phyloP scores from a whole-genome alignment of 2,888 invertebrate species.

The Plebejus melissa region DNA sequence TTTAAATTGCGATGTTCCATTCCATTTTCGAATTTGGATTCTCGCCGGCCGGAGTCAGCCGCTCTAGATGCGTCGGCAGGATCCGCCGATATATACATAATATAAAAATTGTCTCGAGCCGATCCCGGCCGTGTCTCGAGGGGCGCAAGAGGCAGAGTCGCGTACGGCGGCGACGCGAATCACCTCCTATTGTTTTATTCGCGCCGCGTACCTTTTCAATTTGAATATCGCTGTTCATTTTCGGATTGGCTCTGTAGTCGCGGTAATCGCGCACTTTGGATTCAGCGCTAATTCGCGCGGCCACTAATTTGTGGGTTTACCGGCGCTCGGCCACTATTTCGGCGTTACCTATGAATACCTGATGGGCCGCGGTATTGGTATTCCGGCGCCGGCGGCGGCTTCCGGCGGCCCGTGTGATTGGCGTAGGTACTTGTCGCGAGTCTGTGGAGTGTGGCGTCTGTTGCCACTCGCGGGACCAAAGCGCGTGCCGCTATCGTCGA shows the following conservation, averaged over 20 bases:
- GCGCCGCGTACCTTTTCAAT: conserved; percentile 72
- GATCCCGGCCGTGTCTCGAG: conserved; percentile 30
- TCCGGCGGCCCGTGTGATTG: conserved; percentile 14
- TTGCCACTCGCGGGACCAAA: conserved; percentile 2
- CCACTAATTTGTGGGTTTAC: conserved; percentile 74
- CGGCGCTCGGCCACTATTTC: conserved; percentile 64
- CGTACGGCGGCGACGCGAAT: not conserved
- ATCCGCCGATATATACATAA: not conserved
- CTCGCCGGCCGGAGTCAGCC: conserved; percentile 44
- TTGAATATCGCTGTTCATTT: conserved; percentile 76
- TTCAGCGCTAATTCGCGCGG: conserved; percentile 71
- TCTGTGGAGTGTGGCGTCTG: conserved; percentile 16
- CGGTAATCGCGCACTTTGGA: conserved; percentile 74
- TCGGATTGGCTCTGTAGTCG: conserved; percentile 72
- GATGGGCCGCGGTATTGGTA: conserved; percentile 45
- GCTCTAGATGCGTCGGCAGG: conserved; percentile 52
- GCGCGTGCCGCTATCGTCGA: conserved; percentile 48
- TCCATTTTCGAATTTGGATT: conserved; percentile 66
- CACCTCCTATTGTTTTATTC: conserved; percentile 66
- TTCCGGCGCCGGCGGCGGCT: conserved; percentile 28
- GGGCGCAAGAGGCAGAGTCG: conserved; percentile 29
- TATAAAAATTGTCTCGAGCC: conserved; percentile 26
- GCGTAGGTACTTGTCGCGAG: not conserved
- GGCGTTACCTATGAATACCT: conserved; percentile 58
- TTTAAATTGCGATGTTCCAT: conserved; percentile 66